These are phyloP conservation scores for Chrysolina americana DNA, from an alignment of 2,888 invertebrate genomes.

Conservation along the genomic window DNA sequence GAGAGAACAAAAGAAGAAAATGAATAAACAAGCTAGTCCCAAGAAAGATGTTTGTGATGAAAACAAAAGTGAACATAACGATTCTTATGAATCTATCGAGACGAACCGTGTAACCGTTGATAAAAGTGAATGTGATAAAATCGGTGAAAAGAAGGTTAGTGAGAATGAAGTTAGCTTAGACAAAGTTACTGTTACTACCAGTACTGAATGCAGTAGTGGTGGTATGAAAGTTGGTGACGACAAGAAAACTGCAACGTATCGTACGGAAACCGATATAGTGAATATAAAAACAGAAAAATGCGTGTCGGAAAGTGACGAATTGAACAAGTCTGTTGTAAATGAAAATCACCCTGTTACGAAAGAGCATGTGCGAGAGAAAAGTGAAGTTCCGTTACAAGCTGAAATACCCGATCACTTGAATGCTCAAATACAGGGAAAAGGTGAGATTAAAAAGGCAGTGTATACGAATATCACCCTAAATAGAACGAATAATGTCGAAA, in stretches of 20 bases:
- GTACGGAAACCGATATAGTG: slow-evolving; percentile 19
- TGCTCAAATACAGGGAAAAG: slow-evolving; percentile 39
- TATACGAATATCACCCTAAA: slow-evolving; percentile 65
- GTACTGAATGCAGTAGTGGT: slow-evolving; percentile 21
- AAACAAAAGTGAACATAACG: slow-evolving; percentile 34
- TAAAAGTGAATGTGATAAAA: slow-evolving; percentile 38
- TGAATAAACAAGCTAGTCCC: slow-evolving; percentile 48
- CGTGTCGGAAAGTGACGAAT: neutral
- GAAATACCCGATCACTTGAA: slow-evolving; percentile 54
- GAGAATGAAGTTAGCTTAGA: slow-evolving; percentile 25
- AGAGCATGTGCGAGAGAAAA: neutral
- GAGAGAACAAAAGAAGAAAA: slow-evolving; percentile 46
- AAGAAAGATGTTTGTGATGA: slow-evolving; percentile 42
- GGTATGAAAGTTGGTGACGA: neutral
- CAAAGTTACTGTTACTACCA: slow-evolving; percentile 17
- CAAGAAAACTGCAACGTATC: neutral
- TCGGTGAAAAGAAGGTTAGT: slow-evolving; percentile 28
- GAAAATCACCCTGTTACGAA: neutral
- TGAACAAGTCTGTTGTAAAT: neutral
- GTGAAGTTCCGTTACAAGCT: slow-evolving; percentile 43
- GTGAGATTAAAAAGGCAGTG: slow-evolving; percentile 48
- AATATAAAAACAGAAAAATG: slow-evolving; percentile 26
- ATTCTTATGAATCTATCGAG: slow-evolving; percentile 3
- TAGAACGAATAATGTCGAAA: slow-evolving; percentile 63
- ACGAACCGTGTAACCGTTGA: slow-evolving; percentile 21